Conservation (phyloP, 1,140 invertebrate genomes). For the Philopotamus ludificatus region DNA sequence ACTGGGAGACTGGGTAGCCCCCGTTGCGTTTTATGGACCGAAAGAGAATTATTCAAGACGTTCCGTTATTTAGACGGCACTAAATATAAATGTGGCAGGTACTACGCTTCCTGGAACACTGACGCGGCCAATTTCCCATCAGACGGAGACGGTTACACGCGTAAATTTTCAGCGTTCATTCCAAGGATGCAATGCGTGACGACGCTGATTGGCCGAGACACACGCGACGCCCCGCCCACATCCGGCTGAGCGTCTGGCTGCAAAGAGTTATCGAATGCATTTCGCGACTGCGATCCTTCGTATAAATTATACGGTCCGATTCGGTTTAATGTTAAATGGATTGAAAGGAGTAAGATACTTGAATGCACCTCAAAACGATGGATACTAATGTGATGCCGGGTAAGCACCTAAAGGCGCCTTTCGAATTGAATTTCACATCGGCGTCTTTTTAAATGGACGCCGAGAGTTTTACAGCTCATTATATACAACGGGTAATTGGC, state of each 20-base stretch:
- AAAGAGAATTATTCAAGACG: slow-evolving; percentile 20
- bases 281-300: neutral
- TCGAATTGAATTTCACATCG: neutral
- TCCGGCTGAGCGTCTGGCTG: no score
- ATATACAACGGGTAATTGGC: no score
- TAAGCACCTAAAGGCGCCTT: neutral
- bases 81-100: slow-evolving; percentile 5
- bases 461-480: no score
- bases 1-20: no score
- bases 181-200: no score
- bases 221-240: no score
- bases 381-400: neutral
- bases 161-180: neutral
- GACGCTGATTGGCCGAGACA: no score
- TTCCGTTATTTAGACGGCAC: slow-evolving; percentile 6
- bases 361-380: slow-evolving; percentile 4
- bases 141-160: neutral
- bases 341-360: slow-evolving; percentile 18
- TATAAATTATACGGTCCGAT: neutral
- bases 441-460: neutral
- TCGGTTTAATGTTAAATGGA: slow-evolving; percentile 23
- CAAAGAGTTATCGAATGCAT: no score
- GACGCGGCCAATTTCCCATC: neutral
- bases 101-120: neutral
- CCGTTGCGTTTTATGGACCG: slow-evolving; percentile 7